Percentiles rank a stretch among this genome's conserved stretches.
phyloP scores from a whole-genome alignment of 1,140 invertebrate species.

The Anastrepha ludens region DNA sequence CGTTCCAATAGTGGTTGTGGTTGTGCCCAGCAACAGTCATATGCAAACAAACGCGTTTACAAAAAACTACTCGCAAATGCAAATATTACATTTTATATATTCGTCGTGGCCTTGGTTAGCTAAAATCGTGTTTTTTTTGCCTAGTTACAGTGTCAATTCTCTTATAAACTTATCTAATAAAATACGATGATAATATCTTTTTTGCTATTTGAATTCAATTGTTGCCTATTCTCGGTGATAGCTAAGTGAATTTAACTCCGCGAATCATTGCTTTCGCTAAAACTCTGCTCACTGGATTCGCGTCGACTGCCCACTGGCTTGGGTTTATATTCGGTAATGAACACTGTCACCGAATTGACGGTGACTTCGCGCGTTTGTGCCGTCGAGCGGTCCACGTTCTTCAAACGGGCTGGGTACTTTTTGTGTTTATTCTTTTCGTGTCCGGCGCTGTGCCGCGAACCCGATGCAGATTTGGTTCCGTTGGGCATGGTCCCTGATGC shows the following conservation, averaged over 20 bases:
- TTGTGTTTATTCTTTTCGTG: constrained; percentile 78
- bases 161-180: constrained; percentile 14
- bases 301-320: constrained; percentile 77
- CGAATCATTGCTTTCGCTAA: constrained; percentile 74
- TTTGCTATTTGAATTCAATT: constrained; percentile 20
- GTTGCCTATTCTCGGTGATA: neutral
- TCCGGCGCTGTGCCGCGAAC: constrained; percentile 79
- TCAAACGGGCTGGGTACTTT: constrained; percentile 85
- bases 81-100: constrained; percentile 24
- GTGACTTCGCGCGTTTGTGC: constrained; percentile 95
- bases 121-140: constrained; percentile 21
- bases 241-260: constrained; percentile 66
- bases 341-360: constrained; percentile 96
- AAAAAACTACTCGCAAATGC: neutral
- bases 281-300: constrained; percentile 74
- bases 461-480: constrained; percentile 80
- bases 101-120: neutral
- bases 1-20: constrained; percentile 7
- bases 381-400: constrained; percentile 80
- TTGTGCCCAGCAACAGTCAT: constrained; percentile 14
- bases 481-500: constrained; percentile 70
- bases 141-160: constrained; percentile 31
- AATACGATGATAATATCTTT: neutral
- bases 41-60: neutral
- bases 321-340: constrained; percentile 97